Conservation (phyloP, 2,888 invertebrate species). For the Drosophila cognata region DNA sequence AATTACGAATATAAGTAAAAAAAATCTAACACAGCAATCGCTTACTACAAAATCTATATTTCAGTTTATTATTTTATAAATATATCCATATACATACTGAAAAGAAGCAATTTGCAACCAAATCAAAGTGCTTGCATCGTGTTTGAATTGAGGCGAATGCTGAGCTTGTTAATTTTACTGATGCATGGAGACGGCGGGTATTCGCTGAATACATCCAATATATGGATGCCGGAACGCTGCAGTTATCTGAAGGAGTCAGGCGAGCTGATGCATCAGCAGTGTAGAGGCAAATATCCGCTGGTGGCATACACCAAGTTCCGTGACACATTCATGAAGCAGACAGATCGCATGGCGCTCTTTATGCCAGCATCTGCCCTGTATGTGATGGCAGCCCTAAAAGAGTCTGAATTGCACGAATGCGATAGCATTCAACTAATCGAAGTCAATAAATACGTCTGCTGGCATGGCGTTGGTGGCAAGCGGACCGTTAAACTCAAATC, state of each 20-base stretch:
- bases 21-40: conserved; percentile 21
- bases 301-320: conserved; percentile 58
- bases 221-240: conserved; percentile 39
- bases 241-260: conserved; percentile 26
- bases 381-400: conserved; percentile 52
- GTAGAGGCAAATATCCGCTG: conserved; percentile 54
- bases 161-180: background rate
- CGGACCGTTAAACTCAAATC: conserved; percentile 24
- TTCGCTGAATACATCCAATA: background rate
- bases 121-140: background rate
- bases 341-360: conserved; percentile 55
- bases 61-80: background rate
- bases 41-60: background rate
- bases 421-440: conserved; percentile 29
- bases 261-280: conserved; percentile 28
- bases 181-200: background rate
- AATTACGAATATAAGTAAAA: no score
- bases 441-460: background rate
- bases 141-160: background rate
- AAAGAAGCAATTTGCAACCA: background rate
- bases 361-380: conserved; percentile 39
- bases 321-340: conserved; percentile 47
- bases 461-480: conserved; percentile 10
- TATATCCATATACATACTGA: background rate
- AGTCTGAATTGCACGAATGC: conserved; percentile 51